These are phyloP conservation scores for Urechis unicinctus DNA, from an alignment of 2,888 invertebrate genomes.

Conservation along the genomic window DNA sequence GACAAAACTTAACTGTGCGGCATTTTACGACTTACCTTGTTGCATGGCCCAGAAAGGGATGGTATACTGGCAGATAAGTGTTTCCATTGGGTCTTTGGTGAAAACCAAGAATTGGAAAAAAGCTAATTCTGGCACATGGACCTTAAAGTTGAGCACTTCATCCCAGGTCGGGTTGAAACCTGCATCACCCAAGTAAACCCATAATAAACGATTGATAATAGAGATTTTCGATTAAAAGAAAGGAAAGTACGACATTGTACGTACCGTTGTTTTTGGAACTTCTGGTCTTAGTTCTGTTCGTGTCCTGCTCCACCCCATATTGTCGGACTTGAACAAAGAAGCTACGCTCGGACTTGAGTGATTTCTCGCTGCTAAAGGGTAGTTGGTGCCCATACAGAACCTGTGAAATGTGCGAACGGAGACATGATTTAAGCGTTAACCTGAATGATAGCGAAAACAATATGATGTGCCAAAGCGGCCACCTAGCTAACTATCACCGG, in stretches of 20 bases:
- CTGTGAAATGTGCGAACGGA: conserved; percentile 25
- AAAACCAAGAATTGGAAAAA: conserved; percentile 50
- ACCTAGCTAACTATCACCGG: too few species aligned
- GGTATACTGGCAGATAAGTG: conserved; percentile 51
- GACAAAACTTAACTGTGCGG: too few species aligned
- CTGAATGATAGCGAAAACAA: too few species aligned
- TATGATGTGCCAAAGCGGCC: too few species aligned
- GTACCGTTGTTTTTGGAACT: conserved; percentile 56
- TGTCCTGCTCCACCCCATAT: conserved; percentile 50
- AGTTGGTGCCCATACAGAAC: conserved; percentile 59
- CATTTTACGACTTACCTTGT: conserved; percentile 49
- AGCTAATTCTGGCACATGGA: conserved; percentile 56
- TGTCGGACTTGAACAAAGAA: conserved; percentile 56
- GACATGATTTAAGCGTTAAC: too few species aligned
- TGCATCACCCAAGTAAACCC: conserved; percentile 18
- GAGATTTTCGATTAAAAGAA: background rate
- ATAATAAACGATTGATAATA: background rate
- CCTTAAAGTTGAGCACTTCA: conserved; percentile 51
- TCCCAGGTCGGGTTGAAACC: conserved; percentile 60
- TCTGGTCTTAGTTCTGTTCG: conserved; percentile 51
- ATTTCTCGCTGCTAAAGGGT: conserved; percentile 54
- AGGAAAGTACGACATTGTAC: conserved; percentile 5
- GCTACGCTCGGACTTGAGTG: conserved; percentile 54
- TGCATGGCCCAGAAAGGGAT: conserved; percentile 51
- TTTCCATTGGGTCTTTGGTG: conserved; percentile 48